Base-by-base conservation (phyloP, 2,113 vertebrate genomes). In the Mobula birostris region DNA sequence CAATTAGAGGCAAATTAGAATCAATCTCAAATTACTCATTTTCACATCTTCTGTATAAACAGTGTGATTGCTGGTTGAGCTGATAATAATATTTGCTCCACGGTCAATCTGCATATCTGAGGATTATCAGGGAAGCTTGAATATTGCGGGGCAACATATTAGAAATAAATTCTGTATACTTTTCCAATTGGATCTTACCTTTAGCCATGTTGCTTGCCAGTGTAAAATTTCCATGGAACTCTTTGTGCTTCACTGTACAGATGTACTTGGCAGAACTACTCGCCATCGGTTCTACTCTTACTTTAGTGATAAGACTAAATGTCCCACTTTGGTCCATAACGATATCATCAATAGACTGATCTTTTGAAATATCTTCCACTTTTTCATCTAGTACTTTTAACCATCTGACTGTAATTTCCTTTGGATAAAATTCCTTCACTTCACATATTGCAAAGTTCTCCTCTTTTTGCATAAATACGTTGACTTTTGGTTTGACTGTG, bases 401-500 rank as follows among this genome's bases (percentile, higher is more conserved):
- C 87, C 87, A 90, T 19, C 87, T 90, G n/a, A 90, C 32, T 7
- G 29, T n/a, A n/a, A 66, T 5, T 3, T 7, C 5, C n/a, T 68
- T 17, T 17, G 87, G 87, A 68, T 68, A 90, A 90, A 90, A 90
- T 90, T 63, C 56, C 27, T 90, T 36, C 15, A 68, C 87, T 32
- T 90, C 61, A 68, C 87, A 90, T 19, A 7, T n/a, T 63, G 66
- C 17, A 17, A 36, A 19, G 56, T 14, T n/a, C 12, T 66, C 61
- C n/a, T 12, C 85, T 63, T 32, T 12, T 32, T n/a, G 87, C 32
- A 0, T 0, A 24, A n/a, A 90, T 6, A 36, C 19, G 15, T 7
- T 90, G 63, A 90, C 27, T 32, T 90, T 90, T 68, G 87, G 87
- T 19, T 90, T 40, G n/a, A 3, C 87, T 90, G 61, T n/a, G 48